A percentile compares a stretch with the other conserved stretches of the same genome.
Conservation (phyloP, 2,797 vertebrate genomes). For the Sardinella longiceps region DNA sequence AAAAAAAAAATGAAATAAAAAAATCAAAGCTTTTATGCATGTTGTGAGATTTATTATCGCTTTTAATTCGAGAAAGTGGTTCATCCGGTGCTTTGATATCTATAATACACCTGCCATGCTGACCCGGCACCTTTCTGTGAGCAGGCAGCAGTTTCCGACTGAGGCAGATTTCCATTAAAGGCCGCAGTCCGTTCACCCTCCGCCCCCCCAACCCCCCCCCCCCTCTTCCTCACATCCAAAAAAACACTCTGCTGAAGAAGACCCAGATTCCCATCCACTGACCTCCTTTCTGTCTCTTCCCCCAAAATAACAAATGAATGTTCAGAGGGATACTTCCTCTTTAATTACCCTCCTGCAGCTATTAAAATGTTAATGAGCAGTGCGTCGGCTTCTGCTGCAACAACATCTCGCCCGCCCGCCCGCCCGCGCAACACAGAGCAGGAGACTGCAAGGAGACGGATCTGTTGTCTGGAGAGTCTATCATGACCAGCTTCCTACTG, state of each 20-base stretch:
- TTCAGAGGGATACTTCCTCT: conserved; percentile 45
- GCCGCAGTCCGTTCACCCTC: too few relatives aligned
- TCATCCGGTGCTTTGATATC: conserved; percentile 43
- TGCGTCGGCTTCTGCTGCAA: conserved; percentile 50
- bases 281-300: conserved; percentile 38
- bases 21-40: conserved; percentile 41
- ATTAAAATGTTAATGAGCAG: conserved; percentile 58
- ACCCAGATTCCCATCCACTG: conserved; percentile 47
- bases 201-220: too few relatives aligned
- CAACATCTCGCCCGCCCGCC: too few relatives aligned
- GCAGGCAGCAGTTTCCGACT: conserved; percentile 40
- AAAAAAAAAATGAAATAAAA: conserved; percentile 40
- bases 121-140: conserved; percentile 47
- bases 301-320: conserved; percentile 41
- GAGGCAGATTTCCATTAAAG: conserved; percentile 9
- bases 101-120: conserved; percentile 47
- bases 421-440: conserved; percentile 28
- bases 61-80: conserved; percentile 58
- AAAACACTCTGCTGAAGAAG: conserved; percentile 31
- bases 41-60: conserved; percentile 57
- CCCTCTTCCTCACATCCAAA: neutral
- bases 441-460: conserved; percentile 32
- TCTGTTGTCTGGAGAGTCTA: conserved; percentile 4
- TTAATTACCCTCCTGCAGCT: conserved; percentile 53
- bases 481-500: neutral